A percentile compares a stretch with the other conserved stretches of the same genome.
These are phyloP conservation scores for Jaculus jaculus DNA, from an alignment of 2,113 vertebrate species.

Conservation along the genomic window DNA sequence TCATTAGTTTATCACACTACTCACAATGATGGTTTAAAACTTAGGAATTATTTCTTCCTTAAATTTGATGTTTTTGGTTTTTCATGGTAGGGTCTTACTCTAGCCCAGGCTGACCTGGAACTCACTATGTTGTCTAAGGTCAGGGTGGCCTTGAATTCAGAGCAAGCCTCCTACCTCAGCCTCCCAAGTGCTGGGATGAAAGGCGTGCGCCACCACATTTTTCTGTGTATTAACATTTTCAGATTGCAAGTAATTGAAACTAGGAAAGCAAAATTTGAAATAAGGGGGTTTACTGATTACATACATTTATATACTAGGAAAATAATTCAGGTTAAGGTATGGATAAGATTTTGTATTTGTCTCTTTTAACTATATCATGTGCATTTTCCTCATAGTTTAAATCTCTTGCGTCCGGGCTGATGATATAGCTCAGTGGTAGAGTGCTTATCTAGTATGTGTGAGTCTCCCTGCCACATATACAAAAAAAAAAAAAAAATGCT, in stretches of 20 bases:
- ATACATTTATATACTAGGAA: neutral
- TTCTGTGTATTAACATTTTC: neutral
- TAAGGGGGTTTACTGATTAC: neutral
- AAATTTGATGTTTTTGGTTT: neutral
- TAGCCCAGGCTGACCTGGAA: no score
- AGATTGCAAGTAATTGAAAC: neutral
- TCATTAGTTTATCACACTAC: neutral
- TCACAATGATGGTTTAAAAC: neutral
- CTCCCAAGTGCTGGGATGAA: no score
- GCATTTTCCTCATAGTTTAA: slow-evolving; percentile 16
- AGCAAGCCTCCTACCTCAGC: no score
- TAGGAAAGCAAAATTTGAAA: neutral
- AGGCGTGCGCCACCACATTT: neutral
- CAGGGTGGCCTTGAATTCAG: no score
- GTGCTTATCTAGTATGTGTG: neutral
- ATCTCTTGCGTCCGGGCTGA: neutral
- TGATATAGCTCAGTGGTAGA: neutral
- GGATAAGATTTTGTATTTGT: slow-evolving; percentile 2
- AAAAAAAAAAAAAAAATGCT: no score
- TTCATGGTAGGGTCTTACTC: no score
- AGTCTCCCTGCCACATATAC: neutral
- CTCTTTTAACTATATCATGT: neutral
- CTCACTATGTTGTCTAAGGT: no score
- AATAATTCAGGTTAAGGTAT: neutral
- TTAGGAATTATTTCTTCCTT: neutral